phyloP scores from a whole-genome alignment of 2,797 vertebrate species.

The Cercopithecus mitis region DNA sequence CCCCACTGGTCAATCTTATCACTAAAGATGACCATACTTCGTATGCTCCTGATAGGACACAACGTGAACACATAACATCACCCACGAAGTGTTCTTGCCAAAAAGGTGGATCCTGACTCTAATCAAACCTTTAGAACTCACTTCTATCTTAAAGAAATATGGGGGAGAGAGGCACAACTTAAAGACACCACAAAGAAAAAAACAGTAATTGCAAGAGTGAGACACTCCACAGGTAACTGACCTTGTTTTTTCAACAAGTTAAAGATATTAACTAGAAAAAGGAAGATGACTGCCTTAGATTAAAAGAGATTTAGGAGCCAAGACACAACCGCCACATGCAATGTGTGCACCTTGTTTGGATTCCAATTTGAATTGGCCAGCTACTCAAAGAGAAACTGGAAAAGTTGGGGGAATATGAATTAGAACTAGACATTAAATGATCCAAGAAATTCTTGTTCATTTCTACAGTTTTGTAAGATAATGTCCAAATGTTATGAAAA shows the following conservation, averaged over 20 bases:
- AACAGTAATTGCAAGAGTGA: neutral
- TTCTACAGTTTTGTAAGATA: neutral
- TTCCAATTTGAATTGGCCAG: neutral
- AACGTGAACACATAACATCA: neutral
- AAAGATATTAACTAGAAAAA: neutral
- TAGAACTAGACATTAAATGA: neutral
- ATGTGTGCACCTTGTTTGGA: neutral
- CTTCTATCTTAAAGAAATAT: neutral
- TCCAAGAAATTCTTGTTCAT: neutral
- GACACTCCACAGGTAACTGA: neutral
- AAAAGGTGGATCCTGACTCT: neutral
- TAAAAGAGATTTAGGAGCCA: neutral
- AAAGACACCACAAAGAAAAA: neutral
- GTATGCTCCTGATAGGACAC: fast-evolving
- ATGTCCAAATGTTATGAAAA: neutral
- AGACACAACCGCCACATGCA: neutral
- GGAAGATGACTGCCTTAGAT: neutral
- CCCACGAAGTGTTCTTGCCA: neutral
- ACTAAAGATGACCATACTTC: neutral
- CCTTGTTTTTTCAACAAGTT: neutral
- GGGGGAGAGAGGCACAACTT: neutral
- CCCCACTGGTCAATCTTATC: neutral
- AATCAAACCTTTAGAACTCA: neutral
- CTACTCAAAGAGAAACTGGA: neutral
- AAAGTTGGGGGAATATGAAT: neutral